A percentile compares a stretch with the other conserved stretches of the same genome.
Conservation (phyloP, 2,888 invertebrate species). For the Pristionchus exspectatus region DNA sequence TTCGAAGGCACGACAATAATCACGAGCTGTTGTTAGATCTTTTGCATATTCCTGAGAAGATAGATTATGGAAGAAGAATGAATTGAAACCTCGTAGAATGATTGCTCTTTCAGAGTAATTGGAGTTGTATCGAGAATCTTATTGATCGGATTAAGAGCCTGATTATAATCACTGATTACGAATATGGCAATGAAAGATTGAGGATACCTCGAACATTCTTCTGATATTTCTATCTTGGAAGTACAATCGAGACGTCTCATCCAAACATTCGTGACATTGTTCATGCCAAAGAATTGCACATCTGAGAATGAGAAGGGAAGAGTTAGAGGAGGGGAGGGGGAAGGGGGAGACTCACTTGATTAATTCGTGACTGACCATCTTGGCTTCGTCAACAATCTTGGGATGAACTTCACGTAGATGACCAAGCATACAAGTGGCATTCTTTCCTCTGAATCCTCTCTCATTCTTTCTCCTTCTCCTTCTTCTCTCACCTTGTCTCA, state of each 20-base stretch:
- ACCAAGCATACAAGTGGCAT: slow-evolving; percentile 94
- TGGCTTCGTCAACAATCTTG: slow-evolving; percentile 94
- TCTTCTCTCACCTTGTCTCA: slow-evolving; percentile 81
- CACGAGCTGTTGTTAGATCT: no score
- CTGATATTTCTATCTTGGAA: slow-evolving; percentile 96
- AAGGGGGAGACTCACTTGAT: slow-evolving; percentile 82
- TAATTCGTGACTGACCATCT: no score
- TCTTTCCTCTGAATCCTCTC: slow-evolving; percentile 84
- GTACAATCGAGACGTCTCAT: slow-evolving; percentile 84
- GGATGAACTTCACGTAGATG: slow-evolving; percentile 96
- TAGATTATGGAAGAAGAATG: no score
- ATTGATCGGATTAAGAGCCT: no score
- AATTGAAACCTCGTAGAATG: no score
- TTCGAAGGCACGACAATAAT: no score
- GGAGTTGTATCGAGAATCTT: no score
- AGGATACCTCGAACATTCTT: slow-evolving; percentile 91
- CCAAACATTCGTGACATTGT: slow-evolving; percentile 97
- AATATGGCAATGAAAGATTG: no score
- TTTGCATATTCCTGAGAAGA: no score
- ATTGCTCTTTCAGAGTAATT: no score
- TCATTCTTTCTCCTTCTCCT: not conserved
- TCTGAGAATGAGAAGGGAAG: slow-evolving; percentile 55
- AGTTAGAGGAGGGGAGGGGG: not conserved
- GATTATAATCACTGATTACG: no score
- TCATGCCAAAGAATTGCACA: slow-evolving; percentile 98